A percentile compares a stretch with the other conserved stretches of the same genome.
phyloP scores from a whole-genome alignment of 1,140 invertebrate species.

The Atta texana region DNA sequence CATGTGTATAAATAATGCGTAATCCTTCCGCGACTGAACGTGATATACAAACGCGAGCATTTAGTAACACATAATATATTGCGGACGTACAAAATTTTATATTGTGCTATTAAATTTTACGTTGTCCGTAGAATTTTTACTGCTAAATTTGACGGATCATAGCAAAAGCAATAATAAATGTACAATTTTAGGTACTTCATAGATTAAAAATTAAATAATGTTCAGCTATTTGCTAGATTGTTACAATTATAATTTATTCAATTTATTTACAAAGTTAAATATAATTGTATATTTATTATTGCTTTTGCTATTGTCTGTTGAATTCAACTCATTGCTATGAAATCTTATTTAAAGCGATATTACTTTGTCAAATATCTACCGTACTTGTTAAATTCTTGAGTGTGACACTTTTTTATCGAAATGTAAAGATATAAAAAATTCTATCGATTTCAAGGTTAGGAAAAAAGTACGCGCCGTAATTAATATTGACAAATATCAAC shows the following conservation, averaged over 20 bases:
- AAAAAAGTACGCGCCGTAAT: background rate
- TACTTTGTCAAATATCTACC: background rate
- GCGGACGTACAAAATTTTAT: background rate
- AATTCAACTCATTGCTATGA: no score
- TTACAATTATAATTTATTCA: no score
- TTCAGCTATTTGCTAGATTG: no score
- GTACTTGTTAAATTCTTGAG: background rate
- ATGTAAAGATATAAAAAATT: background rate
- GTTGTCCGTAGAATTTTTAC: background rate
- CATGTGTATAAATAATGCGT: slow-evolving; percentile 21
- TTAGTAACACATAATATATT: background rate
- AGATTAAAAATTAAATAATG: background rate
- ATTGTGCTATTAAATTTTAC: slow-evolving; percentile 4
- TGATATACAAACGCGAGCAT: slow-evolving; percentile 34
- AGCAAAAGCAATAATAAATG: background rate
- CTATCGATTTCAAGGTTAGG: background rate
- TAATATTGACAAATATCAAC: slow-evolving; percentile 43
- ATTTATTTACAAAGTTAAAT: no score
- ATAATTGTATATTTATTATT: no score
- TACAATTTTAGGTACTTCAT: background rate
- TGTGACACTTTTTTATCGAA: background rate
- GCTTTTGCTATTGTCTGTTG: no score
- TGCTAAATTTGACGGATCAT: background rate
- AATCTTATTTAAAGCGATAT: background rate
- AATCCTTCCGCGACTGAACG: slow-evolving; percentile 11